Evolutionary conservation across 2,888 invertebrate genomes (phyloP), one percentile per base, ranked within the genome.

Genomic region (Drosophila falleni): DNA sequence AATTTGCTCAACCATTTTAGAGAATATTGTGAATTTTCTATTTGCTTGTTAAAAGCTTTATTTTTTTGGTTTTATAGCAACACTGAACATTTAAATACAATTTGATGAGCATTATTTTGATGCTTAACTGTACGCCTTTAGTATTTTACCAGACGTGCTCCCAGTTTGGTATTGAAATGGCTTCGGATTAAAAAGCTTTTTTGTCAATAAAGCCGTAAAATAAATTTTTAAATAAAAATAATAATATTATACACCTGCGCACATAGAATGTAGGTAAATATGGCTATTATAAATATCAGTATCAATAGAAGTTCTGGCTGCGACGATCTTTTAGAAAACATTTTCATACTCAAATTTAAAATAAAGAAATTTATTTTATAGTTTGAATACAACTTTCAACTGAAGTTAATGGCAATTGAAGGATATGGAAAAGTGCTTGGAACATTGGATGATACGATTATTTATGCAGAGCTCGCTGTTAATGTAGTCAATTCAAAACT

Each of bases 361-460:
- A 29, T 29, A 29, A 6, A 6, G 4, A 29, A 29, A 8, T 35
- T 39, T 26, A 53, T n/a, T 16, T 53, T 26, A 35, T 71, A 92
- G 92, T 92, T 92, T 61, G 92, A 91, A 65, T 92, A 92, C 62
- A 90, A 91, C 35, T 92, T 92, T 70, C 63, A 86, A 46, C 74
- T 92, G 1, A 90, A 90, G 62, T 50, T 92, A 11, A 91, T 92
- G 90, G 87, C 90, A 3, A 73, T 92, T 6, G 89, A 91, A 47
- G 91, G 91, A 41, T 83, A 82, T 69, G 93, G 92, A 37, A 90
- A 89, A 72, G 87, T 92, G 3, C 89, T 90, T 72, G 92, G 92
- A 9, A 82, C 88, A 1, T 81, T 92, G 15, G 89, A 91, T 15
- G 87, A 92, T 49, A 90, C 91, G 1, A 84, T 92, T 41, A 79